These are phyloP conservation scores for Drosophila kepulauana DNA, from an alignment of 1,140 invertebrate genomes.

Conservation along the genomic window DNA sequence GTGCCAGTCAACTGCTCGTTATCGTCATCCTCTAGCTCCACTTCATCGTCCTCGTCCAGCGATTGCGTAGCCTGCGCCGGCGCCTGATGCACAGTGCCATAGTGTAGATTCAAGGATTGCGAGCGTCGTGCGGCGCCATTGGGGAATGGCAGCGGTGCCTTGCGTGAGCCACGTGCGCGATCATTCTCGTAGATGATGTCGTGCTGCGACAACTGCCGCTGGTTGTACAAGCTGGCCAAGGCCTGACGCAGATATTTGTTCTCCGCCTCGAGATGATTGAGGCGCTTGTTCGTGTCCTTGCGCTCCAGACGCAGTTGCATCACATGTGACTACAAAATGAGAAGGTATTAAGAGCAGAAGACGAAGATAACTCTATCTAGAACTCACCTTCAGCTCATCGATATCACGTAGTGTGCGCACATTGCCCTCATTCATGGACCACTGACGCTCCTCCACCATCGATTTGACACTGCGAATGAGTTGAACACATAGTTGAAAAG, in stretches of 20 bases:
- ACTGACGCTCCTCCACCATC: constrained; percentile 87
- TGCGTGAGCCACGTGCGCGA: constrained; percentile 59
- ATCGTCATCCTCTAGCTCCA: constrained; percentile 51
- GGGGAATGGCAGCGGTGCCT: constrained; percentile 58
- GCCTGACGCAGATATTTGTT: constrained; percentile 81
- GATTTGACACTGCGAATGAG: constrained; percentile 85
- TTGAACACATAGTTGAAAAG: not conserved
- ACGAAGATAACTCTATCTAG: no score
- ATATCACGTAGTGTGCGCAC: constrained; percentile 80
- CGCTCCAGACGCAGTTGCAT: constrained; percentile 75
- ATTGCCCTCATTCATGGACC: constrained; percentile 85
- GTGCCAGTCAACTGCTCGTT: constrained; percentile 28
- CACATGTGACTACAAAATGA: constrained; percentile 55
- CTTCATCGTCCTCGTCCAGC: constrained; percentile 70
- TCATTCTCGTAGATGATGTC: constrained; percentile 84
- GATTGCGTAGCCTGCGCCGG: constrained; percentile 61
- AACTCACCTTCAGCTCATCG: constrained; percentile 79
- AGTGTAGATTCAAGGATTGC: constrained; percentile 78
- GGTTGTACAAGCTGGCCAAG: constrained; percentile 69
- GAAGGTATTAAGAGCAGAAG: not conserved
- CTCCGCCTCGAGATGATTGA: constrained; percentile 78
- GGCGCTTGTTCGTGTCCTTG: constrained; percentile 78
- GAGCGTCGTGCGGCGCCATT: constrained; percentile 60
- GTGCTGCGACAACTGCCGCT: constrained; percentile 58
- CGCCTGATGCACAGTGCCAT: constrained; percentile 76